phyloP scores from a whole-genome alignment of 1,140 invertebrate genomes.

The Lethrus apterus region DNA sequence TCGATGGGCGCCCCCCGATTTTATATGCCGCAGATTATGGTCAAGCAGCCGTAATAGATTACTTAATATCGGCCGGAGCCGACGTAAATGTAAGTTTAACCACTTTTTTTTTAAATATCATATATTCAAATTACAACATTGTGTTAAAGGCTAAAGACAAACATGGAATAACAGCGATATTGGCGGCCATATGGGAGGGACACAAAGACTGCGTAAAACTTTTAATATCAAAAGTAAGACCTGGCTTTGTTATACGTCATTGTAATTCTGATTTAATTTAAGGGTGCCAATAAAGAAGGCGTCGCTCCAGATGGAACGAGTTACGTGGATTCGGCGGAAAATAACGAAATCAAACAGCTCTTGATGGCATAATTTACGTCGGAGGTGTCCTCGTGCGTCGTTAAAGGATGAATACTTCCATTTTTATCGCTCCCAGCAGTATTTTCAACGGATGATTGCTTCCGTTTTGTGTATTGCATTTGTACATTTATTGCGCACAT shows the following conservation, averaged over 20 bases:
- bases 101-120: not conserved
- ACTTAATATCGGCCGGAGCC: conserved; percentile 80
- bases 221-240: conserved; percentile 71
- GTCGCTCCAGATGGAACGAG: conserved; percentile 77
- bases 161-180: conserved; percentile 84
- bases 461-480: not conserved
- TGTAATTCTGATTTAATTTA: conserved; percentile 27
- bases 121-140: conserved; percentile 16
- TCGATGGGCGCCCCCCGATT: conserved; percentile 78
- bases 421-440: not conserved
- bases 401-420: not conserved
- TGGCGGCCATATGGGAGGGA: conserved; percentile 94
- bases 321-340: conserved; percentile 85
- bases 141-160: conserved; percentile 73
- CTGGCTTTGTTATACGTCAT: not conserved
- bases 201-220: conserved; percentile 86
- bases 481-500: not conserved
- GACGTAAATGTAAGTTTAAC: conserved; percentile 79
- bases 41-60: conserved; percentile 83
- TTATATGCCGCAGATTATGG: conserved; percentile 95
- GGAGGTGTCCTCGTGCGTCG: not conserved
- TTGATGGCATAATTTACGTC: conserved; percentile 35
- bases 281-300: conserved; percentile 80
- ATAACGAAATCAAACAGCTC: conserved; percentile 80
- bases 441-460: not conserved